Evolutionary conservation across 2,113 vertebrate species (phyloP), one percentile per base, ranked within the genome.

Genomic region (Oncorhynchus nerka): DNA sequence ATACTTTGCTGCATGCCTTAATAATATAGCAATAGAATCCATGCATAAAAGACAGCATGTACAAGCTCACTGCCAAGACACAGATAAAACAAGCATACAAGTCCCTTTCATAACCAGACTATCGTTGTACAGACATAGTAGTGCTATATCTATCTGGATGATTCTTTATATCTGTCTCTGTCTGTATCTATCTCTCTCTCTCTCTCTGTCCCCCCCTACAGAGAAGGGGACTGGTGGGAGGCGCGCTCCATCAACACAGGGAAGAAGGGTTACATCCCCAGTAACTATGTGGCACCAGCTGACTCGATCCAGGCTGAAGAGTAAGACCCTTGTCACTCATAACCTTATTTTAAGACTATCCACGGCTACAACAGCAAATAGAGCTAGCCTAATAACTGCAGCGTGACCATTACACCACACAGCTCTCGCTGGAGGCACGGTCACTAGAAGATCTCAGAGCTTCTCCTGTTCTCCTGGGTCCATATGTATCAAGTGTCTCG

Each of bases 191-290:
- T 74, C 32, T 45, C 5, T 20, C 12, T 45, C 5, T 20, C 12
- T 20, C 13, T 48, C 1, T 64, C 34, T 64, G n/a, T 24, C 55
- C 81, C 62, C 68, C 70, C 74, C 73, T 85, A 82, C 89, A 99
- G 97, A 86, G 98, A 99, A 92, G 98, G 98, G 89, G 98, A 99
- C 93, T 99, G 98, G 98, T 99, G 98, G 98, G 98, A 99, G 95
- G 98, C 98, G 73, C 94, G 96, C 85, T 99, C 97, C 85, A 99
- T 99, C 91, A 98, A 96, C 89, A 98, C 97, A 0, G 97, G 97
- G 88, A 97, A 97, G 92, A 98, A 94, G 59, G 98, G 98, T 85
- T 99, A 99, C 90, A 99, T 99, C 91, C 98, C 97, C 64, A 99
- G 98, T 89, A 99, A 99, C 93, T 99, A 99, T 1, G 97, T 99